Base-by-base conservation (phyloP, 37 sponge, comb jelly and placozoan species). In the Aplysina aerophoba region DNA sequence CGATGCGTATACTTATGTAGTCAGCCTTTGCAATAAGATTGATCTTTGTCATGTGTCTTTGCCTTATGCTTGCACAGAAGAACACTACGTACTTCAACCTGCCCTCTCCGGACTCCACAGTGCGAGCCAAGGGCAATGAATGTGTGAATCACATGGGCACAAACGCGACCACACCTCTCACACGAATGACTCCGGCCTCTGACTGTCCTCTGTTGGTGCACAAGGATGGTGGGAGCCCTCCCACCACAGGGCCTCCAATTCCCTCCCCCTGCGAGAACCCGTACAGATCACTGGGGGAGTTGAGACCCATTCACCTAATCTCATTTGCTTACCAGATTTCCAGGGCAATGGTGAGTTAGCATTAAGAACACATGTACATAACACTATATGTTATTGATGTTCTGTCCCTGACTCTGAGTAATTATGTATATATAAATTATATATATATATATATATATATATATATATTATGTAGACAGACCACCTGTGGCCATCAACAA, bases 251-350 rank as follows among this genome's bases (percentile, higher is more conserved):
- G 5, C 27, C 27, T n/a, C 74, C 31, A 19, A 37, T 73, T 31
- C 74, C 74, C 14, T 75, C 78, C 54, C 78, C 78, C 21, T 75
- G 14, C 39, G 53, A 75, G 25, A 40, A 75, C 24, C 78, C 78
- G 13, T 75, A 53, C 54, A 75, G 53, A 41, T 40, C 78, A 25
- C 54, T 75, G 22, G 78, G 78, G 41, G 78, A 75, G 16, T 24
- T 75, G 25, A 75, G 11, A 8, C 78, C 78, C 6, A 36, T 40
- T 41, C 53, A 75, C 15, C 37, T 75, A 25, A 50, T 75, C n/a
- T 75, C 78, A 0, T 75, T 75, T 75, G 78, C 78, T 8, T 25
- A 75, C 39, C 78, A 75, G 78, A 75, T 75, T 75, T 40, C 78
- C 37, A 44, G 2, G 16, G 78, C 54, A 75, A 75, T 75, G 78